phyloP scores from a whole-genome alignment of 2,113 vertebrate genomes.

The Colius striatus region DNA sequence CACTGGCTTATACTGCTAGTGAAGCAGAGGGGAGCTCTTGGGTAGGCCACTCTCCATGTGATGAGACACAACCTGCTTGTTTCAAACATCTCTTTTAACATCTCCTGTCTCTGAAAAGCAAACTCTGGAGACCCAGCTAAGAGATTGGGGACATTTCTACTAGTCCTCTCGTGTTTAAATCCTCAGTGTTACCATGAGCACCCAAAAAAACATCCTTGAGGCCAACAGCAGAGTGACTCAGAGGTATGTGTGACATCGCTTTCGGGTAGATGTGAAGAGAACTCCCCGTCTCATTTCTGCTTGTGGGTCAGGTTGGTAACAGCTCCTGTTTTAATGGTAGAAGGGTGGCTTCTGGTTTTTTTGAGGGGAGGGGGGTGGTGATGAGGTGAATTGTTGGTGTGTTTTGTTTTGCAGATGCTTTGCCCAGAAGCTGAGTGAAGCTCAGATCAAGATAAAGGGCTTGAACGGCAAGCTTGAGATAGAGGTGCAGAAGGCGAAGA shows the following conservation, averaged over 20 bases:
- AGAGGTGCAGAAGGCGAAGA: neutral
- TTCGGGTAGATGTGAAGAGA: neutral
- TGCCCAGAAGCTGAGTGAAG: neutral
- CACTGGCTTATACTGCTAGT: accelerated
- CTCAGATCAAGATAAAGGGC: constrained; percentile 24
- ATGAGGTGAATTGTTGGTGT: neutral
- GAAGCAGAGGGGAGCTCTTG: neutral
- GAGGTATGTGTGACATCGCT: neutral
- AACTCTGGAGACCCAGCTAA: neutral
- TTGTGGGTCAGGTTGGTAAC: neutral
- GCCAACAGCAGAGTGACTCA: neutral
- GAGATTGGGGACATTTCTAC: neutral
- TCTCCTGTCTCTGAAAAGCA: neutral
- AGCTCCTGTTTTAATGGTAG: neutral
- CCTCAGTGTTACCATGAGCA: neutral
- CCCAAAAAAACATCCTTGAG: neutral
- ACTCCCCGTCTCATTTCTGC: neutral
- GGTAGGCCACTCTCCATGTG: neutral
- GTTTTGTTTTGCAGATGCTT: neutral
- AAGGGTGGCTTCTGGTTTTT: neutral
- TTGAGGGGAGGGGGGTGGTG: too few species aligned
- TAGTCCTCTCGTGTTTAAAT: neutral
- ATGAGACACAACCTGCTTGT: accelerated
- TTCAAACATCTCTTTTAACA: neutral
- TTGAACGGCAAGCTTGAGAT: neutral